These are phyloP conservation scores for Ciona savignyi DNA, from an alignment of 23 tunicate species.

Conservation along the genomic window DNA sequence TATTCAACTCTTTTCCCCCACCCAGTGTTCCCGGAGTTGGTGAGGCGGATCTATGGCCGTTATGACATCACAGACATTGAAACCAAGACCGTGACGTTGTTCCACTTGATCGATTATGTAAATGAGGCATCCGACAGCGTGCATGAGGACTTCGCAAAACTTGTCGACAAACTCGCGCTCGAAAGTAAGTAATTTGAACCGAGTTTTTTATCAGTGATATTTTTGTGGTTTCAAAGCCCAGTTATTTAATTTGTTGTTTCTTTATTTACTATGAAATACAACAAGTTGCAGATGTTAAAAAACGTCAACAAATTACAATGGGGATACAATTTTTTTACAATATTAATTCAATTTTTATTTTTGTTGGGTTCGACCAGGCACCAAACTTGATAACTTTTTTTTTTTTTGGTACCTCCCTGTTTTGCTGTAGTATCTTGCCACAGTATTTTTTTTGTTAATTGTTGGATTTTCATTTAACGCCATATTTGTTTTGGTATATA, in stretches of 20 bases:
- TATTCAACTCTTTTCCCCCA: background rate
- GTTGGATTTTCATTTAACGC: no score
- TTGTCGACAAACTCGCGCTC: constrained; percentile 68
- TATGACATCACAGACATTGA: constrained; percentile 31
- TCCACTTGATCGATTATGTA: constrained; percentile 53
- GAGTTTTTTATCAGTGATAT: background rate
- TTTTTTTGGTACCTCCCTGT: no score
- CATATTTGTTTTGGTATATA: no score
- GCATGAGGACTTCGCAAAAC: constrained; percentile 43
- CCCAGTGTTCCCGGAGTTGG: constrained; percentile 82
- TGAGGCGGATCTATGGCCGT: constrained; percentile 53
- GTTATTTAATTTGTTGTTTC: background rate
- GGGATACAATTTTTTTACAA: background rate
- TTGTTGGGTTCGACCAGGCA: no score
- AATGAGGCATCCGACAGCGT: constrained; percentile 22
- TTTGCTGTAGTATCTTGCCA: no score
- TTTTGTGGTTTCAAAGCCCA: background rate
- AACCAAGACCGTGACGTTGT: constrained; percentile 52
- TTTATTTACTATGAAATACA: background rate
- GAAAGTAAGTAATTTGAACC: constrained; percentile 55
- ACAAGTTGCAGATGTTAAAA: no score
- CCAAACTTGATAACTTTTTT: no score
- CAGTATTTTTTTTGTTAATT: no score
- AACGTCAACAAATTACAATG: background rate
- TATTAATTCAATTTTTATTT: no score